These are phyloP conservation scores for Apotomis turbidana DNA, from an alignment of 2,888 invertebrate genomes.

Conservation along the genomic window DNA sequence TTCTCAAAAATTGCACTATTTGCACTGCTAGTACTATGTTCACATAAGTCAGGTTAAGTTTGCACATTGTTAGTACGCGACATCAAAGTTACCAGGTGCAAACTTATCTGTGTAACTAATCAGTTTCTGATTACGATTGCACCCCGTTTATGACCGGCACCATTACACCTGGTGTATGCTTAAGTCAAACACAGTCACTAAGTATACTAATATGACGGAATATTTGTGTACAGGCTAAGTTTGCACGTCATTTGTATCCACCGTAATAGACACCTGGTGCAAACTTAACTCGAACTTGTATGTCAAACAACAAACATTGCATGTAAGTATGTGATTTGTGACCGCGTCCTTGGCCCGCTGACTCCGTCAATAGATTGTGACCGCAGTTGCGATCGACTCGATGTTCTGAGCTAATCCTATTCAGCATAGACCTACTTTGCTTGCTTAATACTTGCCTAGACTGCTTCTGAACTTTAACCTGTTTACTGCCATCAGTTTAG, in stretches of 20 bases:
- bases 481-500: too few relatives aligned
- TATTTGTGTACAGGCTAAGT: background rate
- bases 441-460: conserved; percentile 15
- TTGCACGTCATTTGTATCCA: conserved; percentile 1
- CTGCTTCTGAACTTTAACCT: background rate
- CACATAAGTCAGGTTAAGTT: too few relatives aligned
- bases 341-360: conserved; percentile 25
- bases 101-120: too few relatives aligned
- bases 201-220: too few relatives aligned
- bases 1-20: conserved; percentile 16
- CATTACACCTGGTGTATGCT: too few relatives aligned
- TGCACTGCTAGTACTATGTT: conserved; percentile 7
- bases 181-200: too few relatives aligned
- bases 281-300: background rate
- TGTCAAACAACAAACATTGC: background rate
- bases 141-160: too few relatives aligned
- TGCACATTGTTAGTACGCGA: too few relatives aligned
- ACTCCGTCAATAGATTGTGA: conserved; percentile 22
- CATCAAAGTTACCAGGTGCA: too few relatives aligned
- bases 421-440: conserved; percentile 9
- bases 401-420: conserved; percentile 20
- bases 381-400: conserved; percentile 22
- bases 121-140: too few relatives aligned
- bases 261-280: background rate
- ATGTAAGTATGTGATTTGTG: conserved; percentile 3